Evolutionary conservation across 2,113 vertebrate species (phyloP), one percentile per base, ranked within the genome.

Genomic region (Jaculus jaculus): DNA sequence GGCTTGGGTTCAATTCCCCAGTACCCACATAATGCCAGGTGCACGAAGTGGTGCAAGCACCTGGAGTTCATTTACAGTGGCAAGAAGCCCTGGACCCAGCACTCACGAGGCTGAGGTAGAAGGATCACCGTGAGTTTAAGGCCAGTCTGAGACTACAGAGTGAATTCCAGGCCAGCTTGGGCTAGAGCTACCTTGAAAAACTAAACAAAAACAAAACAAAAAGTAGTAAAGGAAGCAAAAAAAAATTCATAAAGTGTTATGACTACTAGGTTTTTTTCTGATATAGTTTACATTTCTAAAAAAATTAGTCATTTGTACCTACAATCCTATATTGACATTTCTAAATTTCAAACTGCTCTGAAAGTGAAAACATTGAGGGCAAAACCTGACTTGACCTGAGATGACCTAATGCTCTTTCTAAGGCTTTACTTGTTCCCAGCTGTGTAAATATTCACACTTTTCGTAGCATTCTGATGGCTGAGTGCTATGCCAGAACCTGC

Each of bases 231-330:
- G 71, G 15, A 26, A 42, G n/a, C 12, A 82, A 89, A 73, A 71
- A 82, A 66, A 80, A 51, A 47, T 21, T 54, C n/a, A 74, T 37
- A 42, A 87, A 86, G 18, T 51, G 3, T 75, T 30, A 81, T 30
- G 47, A 92, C 17, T 58, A 80, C 23, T 47, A 68, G n/a, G 42
- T 79, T 32, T 32, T 84, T 69, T 23, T 18, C 42, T 75, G 73
- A 61, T n/a, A 73, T 63, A 65, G 16, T 65, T 60, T 65, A 87
- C 15, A 87, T 24, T 86, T 82, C 66, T 37, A 89, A 93, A 94
- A 90, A 16, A 32, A 8, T 26, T 61, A 24, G n/a, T 34, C 20
- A 63, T 72, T 61, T 10, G 4, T n/a, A 77, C 68, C 51, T 93
- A 71, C 34, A 75, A 87, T 28, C 73, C 58, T 42, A 75, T 32